Evolutionary conservation across 2,888 invertebrate genomes (phyloP), one percentile per base, ranked within the genome.

Genomic region (Euzetes globulus): DNA sequence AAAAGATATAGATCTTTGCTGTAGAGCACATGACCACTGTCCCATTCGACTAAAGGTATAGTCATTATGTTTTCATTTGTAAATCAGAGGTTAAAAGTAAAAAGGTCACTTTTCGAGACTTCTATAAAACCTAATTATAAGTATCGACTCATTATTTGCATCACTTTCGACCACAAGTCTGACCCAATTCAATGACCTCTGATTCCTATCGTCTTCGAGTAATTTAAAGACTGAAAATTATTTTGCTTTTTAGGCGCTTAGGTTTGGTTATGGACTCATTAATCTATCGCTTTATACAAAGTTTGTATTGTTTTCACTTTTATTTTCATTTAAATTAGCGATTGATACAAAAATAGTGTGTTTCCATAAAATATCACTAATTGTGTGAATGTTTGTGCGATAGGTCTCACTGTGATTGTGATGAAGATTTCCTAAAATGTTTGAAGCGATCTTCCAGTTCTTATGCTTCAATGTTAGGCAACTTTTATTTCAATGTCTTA

Each of bases 391-490:
- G 33, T 33, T 7, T 33, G 33, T 33, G 33, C 2, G 7, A 33
- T 72, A 78, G 78, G 50, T 78, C 78, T 72, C 78, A 78, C 60
- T 78, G 78, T 72, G 78, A 78, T 25, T 78, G 78, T 73, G 78
- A 78, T 75, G 76, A 74, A 65, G 77, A 78, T 71, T 78, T 78
- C 33, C 75, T 72, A 27, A 71, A 74, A 15, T 78, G 78, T 60
- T 52, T 78, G 25, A 77, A 78, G 72, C 29, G 60, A 13, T 68
- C 76, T 9, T 75, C 41, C 9, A 78, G 73, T 47, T 76, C 72
- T 72, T 71, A 77, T 33, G 74, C 78, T 15, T 72, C 77, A 60
- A 75, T 76, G 5, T 75, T 78, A 65, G 78, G 78, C 45, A 78
- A 78, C 45, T 78, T 78, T 41, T 78, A 78, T 47, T 78, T 78